phyloP scores from a whole-genome alignment of 2,888 invertebrate species.

The Platynereis dumerilii region DNA sequence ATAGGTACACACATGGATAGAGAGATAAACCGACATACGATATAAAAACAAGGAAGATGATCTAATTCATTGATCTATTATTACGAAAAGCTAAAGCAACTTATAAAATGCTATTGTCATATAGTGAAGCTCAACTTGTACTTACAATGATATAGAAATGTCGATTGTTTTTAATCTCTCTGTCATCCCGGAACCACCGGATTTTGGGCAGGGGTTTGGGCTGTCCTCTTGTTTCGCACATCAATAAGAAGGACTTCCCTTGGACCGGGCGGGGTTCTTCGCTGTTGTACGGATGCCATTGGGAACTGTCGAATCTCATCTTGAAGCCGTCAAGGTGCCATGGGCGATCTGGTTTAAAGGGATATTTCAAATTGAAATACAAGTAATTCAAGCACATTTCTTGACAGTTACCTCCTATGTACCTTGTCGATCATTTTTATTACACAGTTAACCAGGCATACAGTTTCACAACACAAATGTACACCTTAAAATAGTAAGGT shows the following conservation, averaged over 20 bases:
- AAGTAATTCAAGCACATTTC: too few species aligned
- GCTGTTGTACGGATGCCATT: slow-evolving; percentile 36
- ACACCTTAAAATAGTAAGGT: too few species aligned
- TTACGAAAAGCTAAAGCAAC: too few species aligned
- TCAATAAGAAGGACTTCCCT: slow-evolving; percentile 40
- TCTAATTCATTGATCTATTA: too few species aligned
- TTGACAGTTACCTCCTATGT: too few species aligned
- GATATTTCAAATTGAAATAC: background rate
- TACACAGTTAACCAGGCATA: too few species aligned
- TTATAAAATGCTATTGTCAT: too few species aligned
- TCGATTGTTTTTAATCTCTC: slow-evolving; percentile 33
- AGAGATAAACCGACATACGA: too few species aligned
- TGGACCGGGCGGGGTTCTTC: slow-evolving; percentile 35
- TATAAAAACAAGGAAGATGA: too few species aligned
- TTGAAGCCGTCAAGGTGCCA: slow-evolving; percentile 41
- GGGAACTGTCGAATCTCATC: slow-evolving; percentile 41
- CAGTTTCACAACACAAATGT: too few species aligned
- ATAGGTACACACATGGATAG: too few species aligned
- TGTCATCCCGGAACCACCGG: slow-evolving; percentile 37
- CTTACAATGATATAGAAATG: slow-evolving; percentile 43
- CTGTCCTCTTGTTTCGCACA: slow-evolving; percentile 41
- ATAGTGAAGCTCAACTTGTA: background rate
- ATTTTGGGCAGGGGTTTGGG: slow-evolving; percentile 39
- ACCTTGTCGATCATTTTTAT: too few species aligned
- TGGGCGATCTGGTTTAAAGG: slow-evolving; percentile 34